A percentile compares a stretch with the other conserved stretches of the same genome.
These are phyloP conservation scores for Morinoia aosen DNA, from an alignment of 2,888 invertebrate genomes.

Conservation along the genomic window DNA sequence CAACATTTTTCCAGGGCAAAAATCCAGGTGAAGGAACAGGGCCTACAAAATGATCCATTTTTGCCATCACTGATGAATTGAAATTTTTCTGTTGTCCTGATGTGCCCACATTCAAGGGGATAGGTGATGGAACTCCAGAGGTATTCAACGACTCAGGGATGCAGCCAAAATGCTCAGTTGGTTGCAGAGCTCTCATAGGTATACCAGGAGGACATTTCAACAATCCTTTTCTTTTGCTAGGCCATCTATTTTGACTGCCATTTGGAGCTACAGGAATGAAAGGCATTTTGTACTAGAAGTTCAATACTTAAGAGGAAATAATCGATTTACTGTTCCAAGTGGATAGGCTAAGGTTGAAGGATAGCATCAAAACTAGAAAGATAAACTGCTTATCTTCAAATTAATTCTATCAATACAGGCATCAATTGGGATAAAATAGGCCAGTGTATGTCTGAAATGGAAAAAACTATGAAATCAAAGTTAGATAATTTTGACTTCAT, in stretches of 20 bases:
- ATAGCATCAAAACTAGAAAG: too few relatives aligned
- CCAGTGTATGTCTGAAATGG: too few relatives aligned
- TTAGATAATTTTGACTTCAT: too few relatives aligned
- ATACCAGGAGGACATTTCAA: not conserved
- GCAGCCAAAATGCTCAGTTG: not conserved
- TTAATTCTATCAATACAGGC: too few relatives aligned
- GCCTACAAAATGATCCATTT: not conserved
- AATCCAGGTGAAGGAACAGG: not conserved
- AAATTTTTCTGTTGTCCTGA: not conserved
- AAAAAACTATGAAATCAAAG: too few relatives aligned
- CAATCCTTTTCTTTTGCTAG: not conserved
- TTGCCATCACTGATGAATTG: not conserved
- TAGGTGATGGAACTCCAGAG: not conserved
- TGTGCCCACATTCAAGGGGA: too few relatives aligned
- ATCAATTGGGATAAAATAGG: too few relatives aligned
- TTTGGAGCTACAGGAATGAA: not conserved
- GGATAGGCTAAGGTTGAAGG: too few relatives aligned
- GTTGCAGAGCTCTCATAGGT: not conserved
- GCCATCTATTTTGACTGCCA: not conserved
- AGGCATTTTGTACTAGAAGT: not conserved
- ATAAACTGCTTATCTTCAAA: too few relatives aligned
- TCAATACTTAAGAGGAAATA: not conserved
- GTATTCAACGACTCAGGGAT: not conserved
- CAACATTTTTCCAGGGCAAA: not conserved
- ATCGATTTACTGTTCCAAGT: too few relatives aligned